Evolutionary conservation across 2,113 vertebrate genomes (phyloP), one percentile per base, ranked within the genome.

Genomic region (Haliaeetus leucogaster): DNA sequence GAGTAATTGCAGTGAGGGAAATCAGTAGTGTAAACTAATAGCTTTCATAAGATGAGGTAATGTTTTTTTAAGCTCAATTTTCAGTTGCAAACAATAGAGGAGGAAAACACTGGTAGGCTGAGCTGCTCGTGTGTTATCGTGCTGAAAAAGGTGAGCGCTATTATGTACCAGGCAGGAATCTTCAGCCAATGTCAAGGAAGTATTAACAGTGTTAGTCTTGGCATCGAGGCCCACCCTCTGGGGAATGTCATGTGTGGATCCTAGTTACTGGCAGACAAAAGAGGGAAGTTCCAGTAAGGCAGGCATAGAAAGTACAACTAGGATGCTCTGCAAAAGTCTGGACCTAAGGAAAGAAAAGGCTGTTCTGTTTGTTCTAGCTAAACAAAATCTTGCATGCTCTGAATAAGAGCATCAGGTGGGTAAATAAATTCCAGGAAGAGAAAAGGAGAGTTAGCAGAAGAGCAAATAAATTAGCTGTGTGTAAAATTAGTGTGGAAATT

Each of bases 181-280:
- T 72, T 92, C 34, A 86, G 19, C 11, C 17, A 27, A 8, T 34
- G 32, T 78, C 63, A 92, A 84, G 83, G 42, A 96, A 86, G 13
- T 68, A 81, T 66, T 83, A 73, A 52, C 23, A 56, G 25, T 72
- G 79, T 96, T 95, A 66, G 77, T 95, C 55, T 96, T 95, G 89
- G 71, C 76, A 78, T 55, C 0, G 2, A 80, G 61, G 63, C 83
- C 83, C 32, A 16, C 6, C 11, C 53, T 68, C 27, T 9, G 6
- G 67, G 32, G 58, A 73, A 78, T 66, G 36, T 83, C 50, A 50
- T 3, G 1, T 80, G 43, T 40, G 13, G 36, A 62, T 89, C 45
- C 55, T 80, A 48, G 5, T 36, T 66, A 23, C 53, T 30, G 9
- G 10, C 13, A 89, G 67, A 53, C 23, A 43, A 72, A 80, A 86